Evolutionary conservation across 2,113 vertebrate genomes (phyloP).

Genomic region (Zingel zingel): DNA sequence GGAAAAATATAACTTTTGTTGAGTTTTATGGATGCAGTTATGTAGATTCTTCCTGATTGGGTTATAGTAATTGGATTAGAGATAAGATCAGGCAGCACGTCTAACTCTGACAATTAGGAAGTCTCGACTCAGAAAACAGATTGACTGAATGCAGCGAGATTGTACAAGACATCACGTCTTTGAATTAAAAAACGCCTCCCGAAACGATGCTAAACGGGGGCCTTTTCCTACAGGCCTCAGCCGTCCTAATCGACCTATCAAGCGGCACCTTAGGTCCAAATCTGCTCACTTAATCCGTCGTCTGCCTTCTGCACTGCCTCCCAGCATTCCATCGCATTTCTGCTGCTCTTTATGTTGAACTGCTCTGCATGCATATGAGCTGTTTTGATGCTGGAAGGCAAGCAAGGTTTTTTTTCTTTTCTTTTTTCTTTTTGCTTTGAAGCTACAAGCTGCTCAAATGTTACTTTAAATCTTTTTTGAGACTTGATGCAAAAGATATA

Average conservation of each 20-base stretch:
- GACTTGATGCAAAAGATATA: conserved; percentile 6
- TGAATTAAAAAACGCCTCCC: conserved; percentile 36
- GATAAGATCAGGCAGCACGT: conserved; percentile 26
- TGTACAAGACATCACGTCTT: conserved; percentile 26
- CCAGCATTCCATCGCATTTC: conserved; percentile 37
- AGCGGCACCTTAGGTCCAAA: conserved; percentile 41
- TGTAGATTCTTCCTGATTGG: conserved; percentile 52
- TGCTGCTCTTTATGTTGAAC: conserved; percentile 33
- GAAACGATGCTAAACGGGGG: conserved; percentile 5
- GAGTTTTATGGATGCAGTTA: conserved; percentile 31
- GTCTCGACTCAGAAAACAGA: conserved; percentile 27
- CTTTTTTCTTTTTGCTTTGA: not conserved
- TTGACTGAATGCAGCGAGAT: conserved; percentile 15
- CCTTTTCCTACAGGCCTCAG: conserved; percentile 10
- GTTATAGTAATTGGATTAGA: conserved; percentile 47
- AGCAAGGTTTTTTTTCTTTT: not conserved
- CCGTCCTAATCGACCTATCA: conserved; percentile 45
- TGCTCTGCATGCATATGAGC: conserved; percentile 45
- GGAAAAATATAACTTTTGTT: conserved; percentile 18
- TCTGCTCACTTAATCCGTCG: conserved; percentile 27
- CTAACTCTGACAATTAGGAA: conserved; percentile 14
- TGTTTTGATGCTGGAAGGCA: conserved; percentile 18
- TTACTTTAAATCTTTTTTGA: conserved; percentile 14
- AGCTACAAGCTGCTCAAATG: conserved; percentile 6
- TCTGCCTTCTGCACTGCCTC: conserved; percentile 31